Percentiles rank a stretch among this genome's conserved stretches.
phyloP scores from a whole-genome alignment of 2,113 vertebrate genomes.

The Pantherophis guttatus region DNA sequence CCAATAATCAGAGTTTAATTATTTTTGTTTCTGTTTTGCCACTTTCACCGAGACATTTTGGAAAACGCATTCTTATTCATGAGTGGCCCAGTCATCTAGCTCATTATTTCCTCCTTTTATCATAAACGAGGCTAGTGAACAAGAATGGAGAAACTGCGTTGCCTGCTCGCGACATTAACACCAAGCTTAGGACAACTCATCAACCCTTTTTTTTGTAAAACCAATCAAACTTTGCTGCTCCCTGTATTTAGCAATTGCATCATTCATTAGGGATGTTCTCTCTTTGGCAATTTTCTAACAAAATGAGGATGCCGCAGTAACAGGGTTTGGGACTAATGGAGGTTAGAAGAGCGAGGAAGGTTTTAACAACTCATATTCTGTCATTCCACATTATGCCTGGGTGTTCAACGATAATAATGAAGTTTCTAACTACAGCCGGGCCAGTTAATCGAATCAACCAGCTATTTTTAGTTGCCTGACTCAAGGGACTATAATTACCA shows the following conservation, averaged over 20 bases:
- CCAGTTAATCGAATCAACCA: slow-evolving; percentile 3
- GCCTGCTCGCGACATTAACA: slow-evolving; percentile 5
- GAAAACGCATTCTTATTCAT: not conserved
- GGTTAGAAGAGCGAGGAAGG: slow-evolving; percentile 27
- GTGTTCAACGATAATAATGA: slow-evolving; percentile 26
- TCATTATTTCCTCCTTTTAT: slow-evolving; percentile 18
- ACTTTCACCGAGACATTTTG: not conserved
- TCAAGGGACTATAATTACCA: not conserved
- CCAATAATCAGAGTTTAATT: not conserved
- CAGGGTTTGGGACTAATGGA: slow-evolving; percentile 23
- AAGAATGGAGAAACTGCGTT: not conserved
- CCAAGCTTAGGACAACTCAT: slow-evolving; percentile 22
- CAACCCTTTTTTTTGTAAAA: slow-evolving; percentile 37
- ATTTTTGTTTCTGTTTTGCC: not conserved
- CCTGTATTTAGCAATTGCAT: slow-evolving; percentile 15
- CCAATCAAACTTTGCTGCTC: slow-evolving; percentile 19
- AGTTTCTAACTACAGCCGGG: slow-evolving; percentile 2
- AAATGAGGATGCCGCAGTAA: slow-evolving; percentile 27
- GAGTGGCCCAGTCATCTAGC: not conserved
- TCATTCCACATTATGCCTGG: slow-evolving; percentile 34
- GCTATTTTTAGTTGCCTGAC: not conserved
- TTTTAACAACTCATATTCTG: slow-evolving; percentile 47
- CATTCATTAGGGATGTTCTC: slow-evolving; percentile 25
- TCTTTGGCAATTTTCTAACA: slow-evolving; percentile 25
- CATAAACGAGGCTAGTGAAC: not conserved